A percentile compares a stretch with the other conserved stretches of the same genome.
These are phyloP conservation scores for Cepaea nemoralis DNA, from an alignment of 1,140 invertebrate species.

Conservation along the genomic window DNA sequence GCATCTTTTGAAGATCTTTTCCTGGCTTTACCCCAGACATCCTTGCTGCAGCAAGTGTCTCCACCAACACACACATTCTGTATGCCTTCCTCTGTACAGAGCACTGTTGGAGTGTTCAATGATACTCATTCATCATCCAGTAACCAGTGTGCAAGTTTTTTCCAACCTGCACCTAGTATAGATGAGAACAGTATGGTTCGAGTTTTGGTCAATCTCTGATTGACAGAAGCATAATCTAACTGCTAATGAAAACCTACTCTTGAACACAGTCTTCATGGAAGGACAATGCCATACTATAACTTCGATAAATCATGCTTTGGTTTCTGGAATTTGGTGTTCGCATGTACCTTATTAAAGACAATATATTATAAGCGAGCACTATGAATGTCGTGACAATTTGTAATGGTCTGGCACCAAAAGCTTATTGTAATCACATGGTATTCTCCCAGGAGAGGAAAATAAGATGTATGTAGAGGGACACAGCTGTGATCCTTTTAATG, in stretches of 20 bases:
- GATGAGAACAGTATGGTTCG: constrained; percentile 34
- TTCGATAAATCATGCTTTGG: not conserved
- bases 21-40: constrained; percentile 30
- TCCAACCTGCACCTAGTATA: constrained; percentile 34
- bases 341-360: not conserved
- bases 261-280: not conserved
- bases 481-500: too few species aligned
- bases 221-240: not conserved
- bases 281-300: not conserved
- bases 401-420: too few species aligned
- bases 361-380: not conserved
- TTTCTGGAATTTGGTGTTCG: not conserved
- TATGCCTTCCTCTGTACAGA: constrained; percentile 38
- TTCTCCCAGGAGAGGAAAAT: too few species aligned
- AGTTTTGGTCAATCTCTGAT: constrained; percentile 36
- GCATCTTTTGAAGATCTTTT: constrained; percentile 39
- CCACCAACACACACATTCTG: constrained; percentile 35
- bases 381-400: too few species aligned
- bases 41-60: constrained; percentile 22
- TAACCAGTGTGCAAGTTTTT: constrained; percentile 39
- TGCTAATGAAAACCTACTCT: not conserved
- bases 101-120: not conserved
- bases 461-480: too few species aligned
- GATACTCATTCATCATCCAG: constrained; percentile 17
- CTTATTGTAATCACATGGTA: too few species aligned